These are phyloP conservation scores for Zaprionus davidi DNA, from an alignment of 1,140 invertebrate genomes.

Conservation along the genomic window DNA sequence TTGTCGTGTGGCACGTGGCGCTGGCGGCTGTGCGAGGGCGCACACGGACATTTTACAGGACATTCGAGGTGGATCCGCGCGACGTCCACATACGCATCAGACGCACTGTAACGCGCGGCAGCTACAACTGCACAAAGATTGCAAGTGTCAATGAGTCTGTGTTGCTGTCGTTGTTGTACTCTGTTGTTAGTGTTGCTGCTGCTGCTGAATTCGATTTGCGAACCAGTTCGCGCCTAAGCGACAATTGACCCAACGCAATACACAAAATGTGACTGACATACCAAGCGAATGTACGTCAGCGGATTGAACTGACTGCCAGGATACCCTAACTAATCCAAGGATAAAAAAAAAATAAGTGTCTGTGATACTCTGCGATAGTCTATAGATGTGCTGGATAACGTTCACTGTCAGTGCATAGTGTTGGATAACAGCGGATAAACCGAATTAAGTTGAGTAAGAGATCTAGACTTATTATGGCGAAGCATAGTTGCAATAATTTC, in stretches of 20 bases:
- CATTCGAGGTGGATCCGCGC: slow-evolving; percentile 41
- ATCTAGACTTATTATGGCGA: no score
- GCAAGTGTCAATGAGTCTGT: not conserved
- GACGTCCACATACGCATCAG: slow-evolving; percentile 41
- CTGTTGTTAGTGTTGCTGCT: slow-evolving; percentile 2
- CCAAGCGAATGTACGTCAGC: slow-evolving; percentile 2
- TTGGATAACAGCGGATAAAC: not conserved
- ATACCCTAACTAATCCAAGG: slow-evolving; percentile 6
- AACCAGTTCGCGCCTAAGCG: slow-evolving; percentile 67
- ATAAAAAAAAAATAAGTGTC: not conserved
- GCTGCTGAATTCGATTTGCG: slow-evolving; percentile 62
- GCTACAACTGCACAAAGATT: not conserved
- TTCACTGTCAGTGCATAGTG: not conserved
- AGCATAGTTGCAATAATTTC: no score
- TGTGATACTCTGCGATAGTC: not conserved
- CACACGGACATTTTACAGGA: slow-evolving; percentile 79
- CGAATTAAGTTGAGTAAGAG: not conserved
- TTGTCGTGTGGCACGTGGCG: slow-evolving; percentile 36
- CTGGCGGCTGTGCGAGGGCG: slow-evolving; percentile 56
- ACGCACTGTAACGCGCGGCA: slow-evolving; percentile 12
- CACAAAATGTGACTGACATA: slow-evolving; percentile 13
- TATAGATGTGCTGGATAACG: not conserved
- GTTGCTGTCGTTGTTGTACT: slow-evolving; percentile 3
- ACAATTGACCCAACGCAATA: slow-evolving; percentile 21
- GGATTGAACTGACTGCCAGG: not conserved